Evolutionary conservation across 2,888 invertebrate species (phyloP).

Genomic region (Philereme vetulata): DNA sequence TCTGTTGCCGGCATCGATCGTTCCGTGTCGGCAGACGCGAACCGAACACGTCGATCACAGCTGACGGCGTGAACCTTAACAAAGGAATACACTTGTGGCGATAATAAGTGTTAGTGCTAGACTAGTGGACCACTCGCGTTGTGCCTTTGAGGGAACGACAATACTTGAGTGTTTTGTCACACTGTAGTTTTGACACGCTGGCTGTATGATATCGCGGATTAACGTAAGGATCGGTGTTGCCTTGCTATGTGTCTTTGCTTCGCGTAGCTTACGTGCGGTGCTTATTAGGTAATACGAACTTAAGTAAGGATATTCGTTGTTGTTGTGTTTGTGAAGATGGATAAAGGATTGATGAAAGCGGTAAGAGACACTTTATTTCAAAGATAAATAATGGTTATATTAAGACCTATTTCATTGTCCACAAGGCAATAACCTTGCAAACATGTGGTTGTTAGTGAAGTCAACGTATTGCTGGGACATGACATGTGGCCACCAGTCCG

Average conservation of each 20-base stretch:
- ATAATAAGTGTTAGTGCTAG: conserved; percentile 66
- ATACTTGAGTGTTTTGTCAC: conserved; percentile 63
- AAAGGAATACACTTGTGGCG: conserved; percentile 55
- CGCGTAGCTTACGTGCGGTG: conserved; percentile 78
- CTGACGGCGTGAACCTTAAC: conserved; percentile 77
- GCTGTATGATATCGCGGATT: conserved; percentile 67
- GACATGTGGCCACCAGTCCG: conserved; percentile 77
- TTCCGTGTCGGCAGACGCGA: conserved; percentile 65
- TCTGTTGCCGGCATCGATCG: conserved; percentile 82
- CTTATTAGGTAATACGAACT: conserved; percentile 61
- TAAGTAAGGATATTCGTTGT: conserved; percentile 24
- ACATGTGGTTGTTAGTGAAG: conserved; percentile 74
- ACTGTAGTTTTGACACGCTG: conserved; percentile 62
- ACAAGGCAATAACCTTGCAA: conserved; percentile 64
- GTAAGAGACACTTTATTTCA: conserved; percentile 50
- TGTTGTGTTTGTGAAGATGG: conserved; percentile 45
- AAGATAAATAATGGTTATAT: conserved; percentile 31
- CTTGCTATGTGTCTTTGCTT: conserved; percentile 83
- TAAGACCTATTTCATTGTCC: conserved; percentile 45
- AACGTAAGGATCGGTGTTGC: conserved; percentile 78
- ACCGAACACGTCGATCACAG: conserved; percentile 73
- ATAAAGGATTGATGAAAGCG: conserved; percentile 46
- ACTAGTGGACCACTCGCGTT: conserved; percentile 77
- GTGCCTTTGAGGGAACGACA: conserved; percentile 72
- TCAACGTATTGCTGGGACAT: conserved; percentile 69